Base-by-base conservation (phyloP, 2,888 invertebrate genomes). In the Liposcelis brunnea region DNA sequence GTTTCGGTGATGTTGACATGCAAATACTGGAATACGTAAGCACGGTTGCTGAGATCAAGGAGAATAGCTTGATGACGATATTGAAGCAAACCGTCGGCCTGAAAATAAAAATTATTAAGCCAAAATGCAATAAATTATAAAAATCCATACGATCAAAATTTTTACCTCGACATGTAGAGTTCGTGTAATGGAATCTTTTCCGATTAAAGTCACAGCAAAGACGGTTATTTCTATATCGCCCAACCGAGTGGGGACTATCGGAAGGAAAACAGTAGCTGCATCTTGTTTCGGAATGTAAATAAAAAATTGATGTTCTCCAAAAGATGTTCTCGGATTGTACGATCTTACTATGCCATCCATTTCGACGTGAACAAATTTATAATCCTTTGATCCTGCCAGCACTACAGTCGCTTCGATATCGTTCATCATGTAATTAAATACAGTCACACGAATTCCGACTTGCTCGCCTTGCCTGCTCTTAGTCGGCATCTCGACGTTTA, bases 1-100 rank as follows among this genome's bases (percentile, higher is more conserved):
- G 83, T 82, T 63, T 95, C 93, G 0, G 93, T 91, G 5, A 95
- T 80, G 62, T 91, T 90, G 1, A 94, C 86, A 64, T 94, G 90
- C 77, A 95, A 80, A 62, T 93, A 91, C 56, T 93, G 91, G 66
- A 93, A 81, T 44, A 86, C 80, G 62, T 85, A 85, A 1, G 90
- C 89, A 32, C 87, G 76, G 64, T 83, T 91, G 51, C 90, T 91
- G 48, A 97, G 70, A 70, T 95, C 94, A 8, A 95, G 67, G 1
- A 95, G 70, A 40, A 90, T 76, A 0, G 94, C 85, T 53, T 94
- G 90, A 68, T 97, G 94, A 0, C 90, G 75, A 63, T 84, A 75
- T 57, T 94, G 94, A 0, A 87, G 84, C 2, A 94, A 66, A 10
- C 95, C 95, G 62, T 95, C 93, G 5, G 91, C 72, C 74, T 79